phyloP scores from a whole-genome alignment of 1,140 invertebrate species.

The Bathynomus jamesi region DNA sequence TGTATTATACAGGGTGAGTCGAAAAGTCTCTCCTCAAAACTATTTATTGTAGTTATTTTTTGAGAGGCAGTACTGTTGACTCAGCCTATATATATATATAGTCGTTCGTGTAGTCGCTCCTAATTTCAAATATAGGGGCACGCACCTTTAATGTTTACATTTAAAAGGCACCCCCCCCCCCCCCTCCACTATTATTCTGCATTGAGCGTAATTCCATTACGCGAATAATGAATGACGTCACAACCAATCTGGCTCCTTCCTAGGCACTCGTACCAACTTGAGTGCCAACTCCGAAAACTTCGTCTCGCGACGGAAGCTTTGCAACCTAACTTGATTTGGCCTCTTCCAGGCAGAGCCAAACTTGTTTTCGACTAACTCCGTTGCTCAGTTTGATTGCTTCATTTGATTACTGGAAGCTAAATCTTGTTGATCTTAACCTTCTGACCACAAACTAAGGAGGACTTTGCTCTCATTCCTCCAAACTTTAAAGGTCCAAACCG shows the following conservation, averaged over 20 bases:
- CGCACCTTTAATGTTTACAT: not conserved
- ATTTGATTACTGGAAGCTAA: not conserved
- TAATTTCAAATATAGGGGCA: not conserved
- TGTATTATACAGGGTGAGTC: slow-evolving; percentile 3
- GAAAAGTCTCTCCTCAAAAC: too few relatives aligned
- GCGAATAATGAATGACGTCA: not conserved
- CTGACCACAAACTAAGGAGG: too few relatives aligned
- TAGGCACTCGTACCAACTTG: not conserved
- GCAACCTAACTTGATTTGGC: not conserved
- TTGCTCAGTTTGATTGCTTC: not conserved
- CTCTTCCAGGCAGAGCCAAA: not conserved
- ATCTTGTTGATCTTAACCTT: not conserved
- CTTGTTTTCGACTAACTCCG: not conserved
- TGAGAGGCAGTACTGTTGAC: too few relatives aligned
- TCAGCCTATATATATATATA: slow-evolving; percentile 10
- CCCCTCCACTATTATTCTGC: not conserved
- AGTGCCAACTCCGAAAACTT: not conserved
- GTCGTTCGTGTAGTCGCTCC: not conserved
- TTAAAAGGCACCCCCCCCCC: too few relatives aligned
- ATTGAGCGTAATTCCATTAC: not conserved
- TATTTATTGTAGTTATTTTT: too few relatives aligned
- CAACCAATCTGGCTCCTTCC: not conserved
- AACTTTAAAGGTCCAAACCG: too few relatives aligned
- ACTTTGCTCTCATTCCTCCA: too few relatives aligned
- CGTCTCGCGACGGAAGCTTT: not conserved